phyloP scores from a whole-genome alignment of 1,140 invertebrate species.

The Drosophila serrata region DNA sequence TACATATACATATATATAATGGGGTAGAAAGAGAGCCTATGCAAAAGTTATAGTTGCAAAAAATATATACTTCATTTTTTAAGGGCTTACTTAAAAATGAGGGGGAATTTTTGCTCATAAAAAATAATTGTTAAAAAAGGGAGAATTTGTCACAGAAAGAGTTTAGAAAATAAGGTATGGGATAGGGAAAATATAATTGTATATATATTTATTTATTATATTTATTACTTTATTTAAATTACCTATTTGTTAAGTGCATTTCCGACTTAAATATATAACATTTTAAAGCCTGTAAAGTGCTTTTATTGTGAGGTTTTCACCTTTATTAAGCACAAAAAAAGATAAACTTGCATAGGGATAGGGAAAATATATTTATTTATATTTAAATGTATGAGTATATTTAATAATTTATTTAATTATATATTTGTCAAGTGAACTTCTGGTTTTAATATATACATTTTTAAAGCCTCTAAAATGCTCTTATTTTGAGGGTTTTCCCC shows the following conservation, averaged over 20 bases:
- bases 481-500: not conserved
- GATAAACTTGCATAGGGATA: too few species aligned
- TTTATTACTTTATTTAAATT: not conserved
- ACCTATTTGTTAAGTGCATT: not conserved
- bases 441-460: too few species aligned
- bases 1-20: not conserved
- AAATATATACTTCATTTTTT: slow-evolving; percentile 16
- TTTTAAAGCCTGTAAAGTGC: too few species aligned
- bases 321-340: too few species aligned
- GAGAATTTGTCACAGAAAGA: not conserved
- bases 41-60: slow-evolving; percentile 46
- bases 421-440: too few species aligned
- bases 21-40: not conserved
- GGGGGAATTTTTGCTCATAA: not conserved
- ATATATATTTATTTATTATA: not conserved
- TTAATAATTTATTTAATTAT: too few species aligned
- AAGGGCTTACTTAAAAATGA: slow-evolving; percentile 1
- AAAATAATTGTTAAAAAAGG: not conserved
- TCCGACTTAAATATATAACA: not conserved
- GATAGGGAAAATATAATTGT: not conserved
- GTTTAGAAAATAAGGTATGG: not conserved
- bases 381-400: too few species aligned
- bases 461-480: not conserved
- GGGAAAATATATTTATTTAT: too few species aligned
- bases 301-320: too few species aligned